Percentiles rank a stretch among this genome's conserved stretches.
Evolutionary conservation across 2,888 invertebrate genomes (phyloP).

Genomic region (Petrolisthes manimaculis): DNA sequence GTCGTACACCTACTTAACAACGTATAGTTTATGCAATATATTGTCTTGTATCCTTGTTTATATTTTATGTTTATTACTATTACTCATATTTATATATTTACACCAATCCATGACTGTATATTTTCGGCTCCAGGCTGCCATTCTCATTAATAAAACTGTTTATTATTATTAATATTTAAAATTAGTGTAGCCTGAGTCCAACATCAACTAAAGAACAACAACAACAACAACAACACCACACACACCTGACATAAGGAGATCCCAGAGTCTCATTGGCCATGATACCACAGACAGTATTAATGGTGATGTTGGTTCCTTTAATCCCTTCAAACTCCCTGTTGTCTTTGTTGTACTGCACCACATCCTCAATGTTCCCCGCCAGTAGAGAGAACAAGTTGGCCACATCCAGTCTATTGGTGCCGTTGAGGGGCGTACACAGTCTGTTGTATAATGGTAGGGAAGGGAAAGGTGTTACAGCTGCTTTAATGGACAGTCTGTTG

Average conservation of each 20-base stretch:
- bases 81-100: too few relatives aligned
- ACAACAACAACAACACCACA: neutral
- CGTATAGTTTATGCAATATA: too few relatives aligned
- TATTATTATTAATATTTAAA: too few relatives aligned
- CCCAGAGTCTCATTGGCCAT: constrained; percentile 72
- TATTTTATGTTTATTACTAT: too few relatives aligned
- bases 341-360: constrained; percentile 95
- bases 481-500: constrained; percentile 79
- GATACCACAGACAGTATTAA: constrained; percentile 84
- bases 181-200: neutral
- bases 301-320: constrained; percentile 79
- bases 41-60: too few relatives aligned
- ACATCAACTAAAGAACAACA: neutral
- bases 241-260: neutral
- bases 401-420: constrained; percentile 76
- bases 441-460: constrained; percentile 71
- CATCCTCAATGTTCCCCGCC: constrained; percentile 87
- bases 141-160: too few relatives aligned
- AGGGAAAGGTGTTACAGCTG: neutral
- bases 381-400: constrained; percentile 85
- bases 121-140: too few relatives aligned
- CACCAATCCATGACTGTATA: too few relatives aligned
- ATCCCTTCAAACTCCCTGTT: constrained; percentile 79
- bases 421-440: constrained; percentile 81
- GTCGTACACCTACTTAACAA: too few relatives aligned